phyloP scores from a whole-genome alignment of 1,140 invertebrate species.

The Hermetia illucens region DNA sequence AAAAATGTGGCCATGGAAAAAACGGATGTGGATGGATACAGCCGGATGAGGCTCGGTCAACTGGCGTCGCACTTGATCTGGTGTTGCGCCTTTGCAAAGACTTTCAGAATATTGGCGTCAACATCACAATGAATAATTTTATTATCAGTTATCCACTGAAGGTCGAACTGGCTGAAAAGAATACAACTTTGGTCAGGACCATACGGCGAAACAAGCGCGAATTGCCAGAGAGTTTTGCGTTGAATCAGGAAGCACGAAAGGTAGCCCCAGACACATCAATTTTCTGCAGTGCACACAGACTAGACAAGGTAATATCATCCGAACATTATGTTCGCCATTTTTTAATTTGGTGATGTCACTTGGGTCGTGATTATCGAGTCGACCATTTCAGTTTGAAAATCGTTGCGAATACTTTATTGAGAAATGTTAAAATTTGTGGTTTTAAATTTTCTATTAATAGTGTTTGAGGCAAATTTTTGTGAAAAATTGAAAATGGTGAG shows the following conservation, averaged over 20 bases:
- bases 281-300: too few relatives aligned
- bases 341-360: too few relatives aligned
- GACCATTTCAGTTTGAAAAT: too few relatives aligned
- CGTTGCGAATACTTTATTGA: too few relatives aligned
- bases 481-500: too few relatives aligned
- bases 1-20: too few relatives aligned
- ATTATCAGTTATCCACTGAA: slow-evolving; percentile 4
- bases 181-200: slow-evolving; percentile 6
- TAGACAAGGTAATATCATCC: too few relatives aligned
- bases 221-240: background rate
- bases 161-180: slow-evolving; percentile 1
- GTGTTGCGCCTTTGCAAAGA: background rate
- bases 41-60: background rate
- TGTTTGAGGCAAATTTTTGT: too few relatives aligned
- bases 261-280: background rate
- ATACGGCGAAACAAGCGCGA: slow-evolving; percentile 9
- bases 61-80: slow-evolving; percentile 1
- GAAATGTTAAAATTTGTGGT: too few relatives aligned
- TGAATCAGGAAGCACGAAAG: background rate
- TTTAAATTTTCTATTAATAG: too few relatives aligned
- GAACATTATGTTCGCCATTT: too few relatives aligned
- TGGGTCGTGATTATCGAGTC: too few relatives aligned
- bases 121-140: slow-evolving; percentile 8
- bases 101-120: background rate
- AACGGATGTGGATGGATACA: background rate